Base-by-base conservation (phyloP, 2,797 vertebrate species). In the Perdix hodgsoniae region DNA sequence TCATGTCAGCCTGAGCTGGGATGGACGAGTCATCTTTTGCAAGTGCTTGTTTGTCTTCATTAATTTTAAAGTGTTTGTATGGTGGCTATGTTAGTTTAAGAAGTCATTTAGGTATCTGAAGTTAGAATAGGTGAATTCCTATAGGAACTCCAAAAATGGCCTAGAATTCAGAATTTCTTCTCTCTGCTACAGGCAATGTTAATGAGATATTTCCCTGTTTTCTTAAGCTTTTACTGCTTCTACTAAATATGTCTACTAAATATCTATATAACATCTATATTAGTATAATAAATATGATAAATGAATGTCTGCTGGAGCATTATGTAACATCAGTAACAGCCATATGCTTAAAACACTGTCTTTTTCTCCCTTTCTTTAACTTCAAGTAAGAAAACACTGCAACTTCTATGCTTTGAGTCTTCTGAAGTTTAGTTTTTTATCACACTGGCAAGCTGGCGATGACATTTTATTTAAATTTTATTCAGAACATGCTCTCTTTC, bases 381-480 rank as follows among this genome's bases (percentile, higher is more conserved):
- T 54, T 17, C 18, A 57, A 56, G 18, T 21, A n/a, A 57, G 31
- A 57, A 33, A 69, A 14, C 14, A 40, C 22, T 71, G 7, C 57
- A 50, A 60, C 33, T 76, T 93, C 63, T 69, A n/a, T 21, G 60
- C 10, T 15, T 1, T 7, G 49, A 39, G 29, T 27, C 82, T 63
- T 54, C 54, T 63, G 42, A 44, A 74, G 37, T 33, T 45, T 84
- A 26, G 3, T 76, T 22, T 90, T 92, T 93, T n/a, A 84, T 60
- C 39, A 29, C 5, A 11, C 15, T 33, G 18, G 44, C 26, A 61
- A 72, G 15, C 23, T 44, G 26, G 59, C 33, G 40, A 56, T 75
- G n/a, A 18, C 31, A 44, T 80, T 86, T 90, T 77, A 60, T 61
- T 83, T 60, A 75, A 29, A 9, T 81, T 90, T 81, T 74, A 44